phyloP scores from a whole-genome alignment of 1,140 invertebrate genomes.

The Telenomus remus region DNA sequence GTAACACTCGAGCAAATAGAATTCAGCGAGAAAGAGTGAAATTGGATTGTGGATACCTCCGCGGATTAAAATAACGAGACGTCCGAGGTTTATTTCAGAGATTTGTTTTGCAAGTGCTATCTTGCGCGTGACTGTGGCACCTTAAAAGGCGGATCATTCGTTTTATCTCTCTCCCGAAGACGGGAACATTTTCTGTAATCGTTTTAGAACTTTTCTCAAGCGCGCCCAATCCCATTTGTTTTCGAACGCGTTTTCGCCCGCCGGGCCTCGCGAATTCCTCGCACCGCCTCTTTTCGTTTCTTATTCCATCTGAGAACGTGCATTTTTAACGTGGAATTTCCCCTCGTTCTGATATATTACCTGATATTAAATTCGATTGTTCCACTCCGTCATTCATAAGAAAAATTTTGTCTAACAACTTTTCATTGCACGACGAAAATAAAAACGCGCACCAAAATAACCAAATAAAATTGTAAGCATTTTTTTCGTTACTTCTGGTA shows the following conservation, averaged over 20 bases:
- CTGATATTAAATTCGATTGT: slow-evolving; percentile 32
- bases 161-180: slow-evolving; percentile 27
- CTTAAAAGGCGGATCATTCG: slow-evolving; percentile 47
- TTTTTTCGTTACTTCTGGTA: too few relatives aligned
- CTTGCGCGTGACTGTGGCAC: slow-evolving; percentile 45
- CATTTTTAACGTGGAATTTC: slow-evolving; percentile 52
- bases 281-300: slow-evolving; percentile 42
- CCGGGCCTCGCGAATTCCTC: slow-evolving; percentile 30
- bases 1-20: slow-evolving; percentile 30
- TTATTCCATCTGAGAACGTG: slow-evolving; percentile 46
- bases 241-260: slow-evolving; percentile 35
- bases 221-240: slow-evolving; percentile 42
- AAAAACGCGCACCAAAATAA: too few relatives aligned
- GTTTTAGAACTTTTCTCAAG: slow-evolving; percentile 24
- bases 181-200: slow-evolving; percentile 40
- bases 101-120: slow-evolving; percentile 53
- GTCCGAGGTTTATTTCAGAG: slow-evolving; percentile 49
- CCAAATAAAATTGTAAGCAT: too few relatives aligned
- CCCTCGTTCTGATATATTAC: slow-evolving; percentile 21
- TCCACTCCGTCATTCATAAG: slow-evolving; percentile 30
- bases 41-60: slow-evolving; percentile 30
- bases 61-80: slow-evolving; percentile 51
- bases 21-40: slow-evolving; percentile 16
- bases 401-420: too few relatives aligned
- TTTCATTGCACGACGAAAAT: too few relatives aligned